These are phyloP conservation scores for Heliconius hortense DNA, from an alignment of 2,888 invertebrate genomes.

Conservation along the genomic window DNA sequence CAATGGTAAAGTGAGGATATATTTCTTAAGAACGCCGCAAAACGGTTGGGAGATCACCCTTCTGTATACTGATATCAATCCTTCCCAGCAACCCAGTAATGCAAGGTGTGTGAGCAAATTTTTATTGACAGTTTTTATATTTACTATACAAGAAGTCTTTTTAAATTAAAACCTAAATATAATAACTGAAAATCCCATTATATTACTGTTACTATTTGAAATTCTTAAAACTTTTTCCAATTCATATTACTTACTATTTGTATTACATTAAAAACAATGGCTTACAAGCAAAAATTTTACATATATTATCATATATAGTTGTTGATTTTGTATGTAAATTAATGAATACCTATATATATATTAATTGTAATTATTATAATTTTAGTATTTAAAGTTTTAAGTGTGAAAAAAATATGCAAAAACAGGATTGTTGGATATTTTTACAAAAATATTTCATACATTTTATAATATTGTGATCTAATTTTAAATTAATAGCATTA, in stretches of 20 bases:
- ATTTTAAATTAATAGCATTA: no score
- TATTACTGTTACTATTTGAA: neutral
- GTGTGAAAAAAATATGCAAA: neutral
- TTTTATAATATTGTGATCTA: neutral
- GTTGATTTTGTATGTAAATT: constrained; percentile 4
- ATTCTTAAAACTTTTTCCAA: neutral
- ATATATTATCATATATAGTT: constrained; percentile 6
- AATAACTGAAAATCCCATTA: neutral
- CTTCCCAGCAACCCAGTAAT: constrained; percentile 80
- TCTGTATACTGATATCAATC: constrained; percentile 91
- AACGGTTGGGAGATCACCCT: constrained; percentile 95
- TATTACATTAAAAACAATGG: constrained; percentile 8
- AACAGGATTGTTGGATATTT: neutral
- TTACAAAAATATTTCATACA: neutral
- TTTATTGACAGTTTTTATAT: constrained; percentile 20
- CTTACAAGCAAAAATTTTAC: neutral
- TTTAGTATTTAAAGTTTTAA: neutral
- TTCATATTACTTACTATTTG: neutral
- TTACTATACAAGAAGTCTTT: neutral
- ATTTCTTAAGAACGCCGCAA: constrained; percentile 93
- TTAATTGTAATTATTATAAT: neutral
- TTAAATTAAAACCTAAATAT: neutral
- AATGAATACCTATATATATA: neutral
- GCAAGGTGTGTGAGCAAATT: constrained; percentile 57
- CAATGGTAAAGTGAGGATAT: constrained; percentile 91